Base-by-base conservation (phyloP, 37 sponge, comb jelly and placozoan genomes). In the Hormiphora californensis region DNA sequence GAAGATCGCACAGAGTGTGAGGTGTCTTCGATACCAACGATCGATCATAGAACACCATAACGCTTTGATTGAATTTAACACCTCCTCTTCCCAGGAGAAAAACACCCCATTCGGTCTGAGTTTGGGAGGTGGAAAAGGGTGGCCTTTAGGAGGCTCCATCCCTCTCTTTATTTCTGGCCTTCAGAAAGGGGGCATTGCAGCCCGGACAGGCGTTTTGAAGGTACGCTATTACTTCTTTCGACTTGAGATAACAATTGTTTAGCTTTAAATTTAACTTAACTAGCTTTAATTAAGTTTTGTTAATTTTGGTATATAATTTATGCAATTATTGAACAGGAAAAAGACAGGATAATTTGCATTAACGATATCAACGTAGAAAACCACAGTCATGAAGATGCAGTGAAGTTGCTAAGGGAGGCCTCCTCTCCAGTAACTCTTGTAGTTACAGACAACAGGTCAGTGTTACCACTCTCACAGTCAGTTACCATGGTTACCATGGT, bases 71-170 rank as follows among this genome's bases (percentile, higher is more conserved):
- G n/a, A n/a, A n/a, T n/a, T n/a, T n/a, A 57, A 28, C n/a, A 57
- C 61, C 61, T 30, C 61, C 5, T 21, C 23, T 25, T 57, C 7
- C n/a, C 68, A 40, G 81, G 81, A 73, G 19, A 73, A 73, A 46
- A 73, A 73, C 44, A 3, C 25, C 4, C 81, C 81, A 7, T 46
- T 73, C 17, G 81, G 81, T 22, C 44, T 73, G 46, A 73, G 81
- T 73, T n/a, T 73, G 7, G 81, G 81, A 40, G 81, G 81, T n/a
- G 81, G 81, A 39, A 3, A 46, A 33, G 81, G 81, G 2, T 73
- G 81, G 81, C 81, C 81, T 4, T 46, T 73, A 4, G 81, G n/a
- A n/a, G n/a, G 81, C 5, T 73, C 81, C 27, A 73, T 73, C 41
- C 81, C 81, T 22, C 81, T 73, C 81, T 73, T 73, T 28, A 73